Evolutionary conservation across 2,797 vertebrate genomes (phyloP), one percentile per base, ranked within the genome.

Genomic region (Scleropages formosus): DNA sequence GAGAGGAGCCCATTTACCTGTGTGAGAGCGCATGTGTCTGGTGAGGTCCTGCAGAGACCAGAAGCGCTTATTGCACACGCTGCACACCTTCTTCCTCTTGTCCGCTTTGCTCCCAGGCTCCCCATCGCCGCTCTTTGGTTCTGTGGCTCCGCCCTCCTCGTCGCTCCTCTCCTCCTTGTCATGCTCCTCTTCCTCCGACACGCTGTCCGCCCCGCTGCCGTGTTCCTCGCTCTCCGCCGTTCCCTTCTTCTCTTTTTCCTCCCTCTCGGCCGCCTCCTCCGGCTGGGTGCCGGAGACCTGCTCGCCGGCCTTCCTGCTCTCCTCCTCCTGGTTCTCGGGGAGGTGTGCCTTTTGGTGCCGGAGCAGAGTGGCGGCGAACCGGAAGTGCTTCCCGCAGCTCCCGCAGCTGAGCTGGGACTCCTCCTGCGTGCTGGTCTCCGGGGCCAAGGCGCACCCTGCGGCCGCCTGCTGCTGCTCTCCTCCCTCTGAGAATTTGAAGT

Each of bases 31-130:
- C 94, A 97, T 98, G 88, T 99, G 97, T 77, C 97, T 87, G 0
- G 97, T 99, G 85, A 99, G 92, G 87, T 99, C 97, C 87, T 99
- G 97, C 82, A 99, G 93, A 20, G 96, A 98, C 97, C 97, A 99
- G 91, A 99, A 99, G 44, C 97, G 89, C 81, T 99, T 99, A 73
- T 91, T 94, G 80, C 97, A 99, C 73, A 98, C 95, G 0, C 87
- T 94, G 84, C 97, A 99, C 81, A 98, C 94, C 86, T 99, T 99
- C 90, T 98, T 99, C 87, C 97, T 93, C 89, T 98, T 99, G 88
- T 99, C 97, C 0, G 95, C 92, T 85, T 95, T 95, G 84, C 88
- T 89, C 70, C 89, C 77, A 22, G 91, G 83, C 79, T 85, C 86
- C 13, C 82, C 84, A 75, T 92, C 91, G 3, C 81, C 78, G 39